These are phyloP conservation scores for Poecilia gillii DNA, from an alignment of 2,797 vertebrate species.

Conservation along the genomic window DNA sequence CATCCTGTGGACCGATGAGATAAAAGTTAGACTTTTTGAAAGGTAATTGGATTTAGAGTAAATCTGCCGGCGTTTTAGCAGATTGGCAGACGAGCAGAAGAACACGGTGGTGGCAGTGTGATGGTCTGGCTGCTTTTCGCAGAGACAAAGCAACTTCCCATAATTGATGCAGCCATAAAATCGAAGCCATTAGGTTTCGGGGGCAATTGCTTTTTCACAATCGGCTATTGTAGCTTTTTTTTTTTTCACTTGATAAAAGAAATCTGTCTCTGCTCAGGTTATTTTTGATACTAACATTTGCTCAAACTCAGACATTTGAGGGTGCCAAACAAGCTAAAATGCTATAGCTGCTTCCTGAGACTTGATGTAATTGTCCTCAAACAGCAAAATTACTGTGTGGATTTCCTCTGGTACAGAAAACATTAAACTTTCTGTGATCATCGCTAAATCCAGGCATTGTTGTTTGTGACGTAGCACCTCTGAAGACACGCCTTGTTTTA, in stretches of 20 bases:
- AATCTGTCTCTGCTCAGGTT: not conserved
- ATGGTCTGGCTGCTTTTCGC: not conserved
- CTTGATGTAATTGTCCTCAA: not conserved
- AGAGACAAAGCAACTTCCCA: not conserved
- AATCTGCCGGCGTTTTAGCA: not conserved
- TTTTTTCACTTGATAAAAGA: not conserved
- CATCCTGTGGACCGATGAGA: not conserved
- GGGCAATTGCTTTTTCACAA: not conserved
- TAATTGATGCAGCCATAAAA: not conserved
- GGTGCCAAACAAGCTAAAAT: not conserved
- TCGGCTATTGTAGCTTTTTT: not conserved
- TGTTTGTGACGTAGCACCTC: not conserved
- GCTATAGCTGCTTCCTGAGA: not conserved
- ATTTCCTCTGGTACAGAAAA: not conserved
- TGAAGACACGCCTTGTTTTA: not conserved
- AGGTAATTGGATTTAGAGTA: not conserved
- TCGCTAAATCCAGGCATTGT: not conserved
- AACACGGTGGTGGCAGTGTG: not conserved
- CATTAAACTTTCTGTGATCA: not conserved
- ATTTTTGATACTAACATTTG: not conserved
- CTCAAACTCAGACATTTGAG: not conserved
- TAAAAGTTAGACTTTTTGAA: not conserved
- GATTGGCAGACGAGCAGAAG: not conserved
- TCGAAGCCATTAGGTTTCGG: not conserved
- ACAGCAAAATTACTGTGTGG: not conserved